phyloP scores from a whole-genome alignment of 2,113 vertebrate species.

The Mesoclemmys tuberculata region DNA sequence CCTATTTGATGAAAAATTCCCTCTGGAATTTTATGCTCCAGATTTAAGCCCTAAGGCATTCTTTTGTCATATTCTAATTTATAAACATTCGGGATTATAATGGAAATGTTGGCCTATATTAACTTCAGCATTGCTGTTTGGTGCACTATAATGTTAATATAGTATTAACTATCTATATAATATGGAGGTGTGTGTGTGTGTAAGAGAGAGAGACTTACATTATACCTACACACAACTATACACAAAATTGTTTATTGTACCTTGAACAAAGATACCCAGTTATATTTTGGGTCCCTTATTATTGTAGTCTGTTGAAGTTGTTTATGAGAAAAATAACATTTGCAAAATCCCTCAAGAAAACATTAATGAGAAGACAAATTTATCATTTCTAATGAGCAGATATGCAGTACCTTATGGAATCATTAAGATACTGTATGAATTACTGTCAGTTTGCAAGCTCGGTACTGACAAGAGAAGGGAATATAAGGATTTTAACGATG shows the following conservation, averaged over 20 bases:
- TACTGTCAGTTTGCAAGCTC: background rate
- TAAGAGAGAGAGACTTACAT: background rate
- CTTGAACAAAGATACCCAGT: background rate
- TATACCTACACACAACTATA: fast-evolving
- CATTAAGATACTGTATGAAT: background rate
- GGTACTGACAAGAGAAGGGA: background rate
- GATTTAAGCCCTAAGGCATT: background rate
- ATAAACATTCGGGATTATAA: background rate
- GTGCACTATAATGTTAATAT: background rate
- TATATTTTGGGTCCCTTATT: background rate
- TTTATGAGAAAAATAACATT: background rate
- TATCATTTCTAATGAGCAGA: background rate
- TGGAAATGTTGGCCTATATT: background rate
- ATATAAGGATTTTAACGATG: background rate
- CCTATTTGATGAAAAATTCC: background rate
- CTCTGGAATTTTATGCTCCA: background rate
- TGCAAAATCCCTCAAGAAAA: background rate
- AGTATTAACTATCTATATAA: background rate
- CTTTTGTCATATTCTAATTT: background rate
- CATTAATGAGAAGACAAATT: fast-evolving
- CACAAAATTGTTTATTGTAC: background rate
- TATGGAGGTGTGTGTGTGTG: no score
- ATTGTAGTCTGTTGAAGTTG: background rate
- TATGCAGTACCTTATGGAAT: background rate
- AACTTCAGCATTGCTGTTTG: background rate